Base-by-base conservation (phyloP, 2,888 invertebrate genomes). In the Perdita meconis region DNA sequence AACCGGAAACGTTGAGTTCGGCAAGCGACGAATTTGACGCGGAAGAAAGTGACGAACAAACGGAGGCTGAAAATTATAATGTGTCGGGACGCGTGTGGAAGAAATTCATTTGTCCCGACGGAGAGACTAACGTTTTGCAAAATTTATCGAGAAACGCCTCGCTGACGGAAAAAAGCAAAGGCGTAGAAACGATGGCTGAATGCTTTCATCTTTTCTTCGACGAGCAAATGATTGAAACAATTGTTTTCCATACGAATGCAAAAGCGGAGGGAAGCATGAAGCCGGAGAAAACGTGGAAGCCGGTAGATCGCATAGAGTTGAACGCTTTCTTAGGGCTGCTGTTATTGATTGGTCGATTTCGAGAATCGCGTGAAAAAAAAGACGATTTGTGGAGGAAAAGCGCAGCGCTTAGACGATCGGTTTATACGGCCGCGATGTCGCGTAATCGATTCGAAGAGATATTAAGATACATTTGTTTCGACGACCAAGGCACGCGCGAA, bases 401-500 rank as follows among this genome's bases (percentile, higher is more conserved):
- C 8, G 13, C 12, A 6, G 51, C 16, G 5, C 3, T 53, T 8
- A 16, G 22, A 12, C 36, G 42, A 19, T 53, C 2, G 1, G 16
- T 19, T n/a, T 64, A 64, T 22, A 16, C 34, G 1, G 22, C 47
- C 8, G 16, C 13, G 2, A 61, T 68, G 60, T 51, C 60, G 0
- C 53, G 61, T 24, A 44, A 69, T 44, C 34, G 69, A 3, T 69
- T 69, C 16, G 12, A 0, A 1, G 30, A 56, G 22, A 57, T 70
- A 30, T 1, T 70, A 4, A 6, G 16, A 12, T 42, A 12, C 10
- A 30, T 59, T 5, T 42, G 30, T 0, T 59, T 60, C 16, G 57
- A 57, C 3, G 57, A 57, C 10, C 26, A 6, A 5, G 26, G 24
- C 5, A 42, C 42, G n/a, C n/a, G 50, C 0, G 22, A 44, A 4